Conservation (phyloP, 1,140 invertebrate genomes). For the Elysia chlorotica region DNA sequence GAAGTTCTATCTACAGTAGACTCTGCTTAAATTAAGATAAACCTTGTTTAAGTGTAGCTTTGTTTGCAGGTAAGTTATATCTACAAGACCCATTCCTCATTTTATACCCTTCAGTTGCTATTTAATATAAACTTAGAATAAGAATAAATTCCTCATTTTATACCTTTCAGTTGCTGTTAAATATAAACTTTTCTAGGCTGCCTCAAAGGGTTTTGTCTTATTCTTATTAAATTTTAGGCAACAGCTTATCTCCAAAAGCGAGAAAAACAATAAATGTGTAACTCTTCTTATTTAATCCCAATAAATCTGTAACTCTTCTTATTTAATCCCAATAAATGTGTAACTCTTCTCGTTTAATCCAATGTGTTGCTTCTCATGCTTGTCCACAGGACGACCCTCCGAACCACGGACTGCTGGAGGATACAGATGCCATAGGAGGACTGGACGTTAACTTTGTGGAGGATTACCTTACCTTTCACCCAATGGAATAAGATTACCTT, state of each 20-base stretch:
- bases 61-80: not conserved
- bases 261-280: not conserved
- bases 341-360: not conserved
- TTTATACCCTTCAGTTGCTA: no score
- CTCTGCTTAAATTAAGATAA: not conserved
- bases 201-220: no score
- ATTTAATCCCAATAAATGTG: not conserved
- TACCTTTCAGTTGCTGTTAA: no score
- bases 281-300: not conserved
- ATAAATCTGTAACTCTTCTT: not conserved
- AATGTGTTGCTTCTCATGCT: not conserved
- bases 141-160: no score
- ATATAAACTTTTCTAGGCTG: no score
- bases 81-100: not conserved
- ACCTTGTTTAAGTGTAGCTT: not conserved
- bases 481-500: no score
- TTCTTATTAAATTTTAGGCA: not conserved
- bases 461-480: no score
- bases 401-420: conserved; percentile 11
- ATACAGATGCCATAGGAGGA: not conserved
- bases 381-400: conserved; percentile 15
- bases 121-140: no score
- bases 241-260: not conserved
- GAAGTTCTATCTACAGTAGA: not conserved
- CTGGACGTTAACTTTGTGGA: conserved; percentile 12